Base-by-base conservation (phyloP, 1,140 invertebrate genomes). In the Cydia pomonella region DNA sequence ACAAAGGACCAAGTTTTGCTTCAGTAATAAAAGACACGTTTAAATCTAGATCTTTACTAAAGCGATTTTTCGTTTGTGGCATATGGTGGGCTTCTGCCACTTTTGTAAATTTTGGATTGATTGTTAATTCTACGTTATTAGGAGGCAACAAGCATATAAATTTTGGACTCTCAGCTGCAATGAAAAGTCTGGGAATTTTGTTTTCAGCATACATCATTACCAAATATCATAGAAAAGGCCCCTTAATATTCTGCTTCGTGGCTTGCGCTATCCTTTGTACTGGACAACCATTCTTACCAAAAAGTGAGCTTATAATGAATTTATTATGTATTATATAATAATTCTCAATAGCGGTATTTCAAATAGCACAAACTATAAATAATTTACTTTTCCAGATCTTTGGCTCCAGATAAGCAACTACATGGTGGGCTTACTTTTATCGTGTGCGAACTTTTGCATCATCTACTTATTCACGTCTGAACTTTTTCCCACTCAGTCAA, bases 101-200 rank as follows among this genome's bases (percentile, higher is more conserved):
- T 0, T 95, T 97, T 77, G 94, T 97, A 1, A 97, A 96, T 80
- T 97, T 97, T 82, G 97, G 96, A 0, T 82, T 98, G 3, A 95
- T 96, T 0, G 93, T 97, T 1, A 97, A 97, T 83, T 95, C 96
- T 0, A 96, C 96, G 1, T 94, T 95, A 18, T 92, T 98, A 50
- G 94, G 94, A 53, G 96, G 96, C 3, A 95, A 92, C 76, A 91
- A 94, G 77, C 97, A 96, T 85, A 81, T 95, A 23, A 96, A 96
- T 84, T 96, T 96, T 80, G 95, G 95, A 7, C 90, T 95, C 41
- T 94, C 96, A 12, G 93, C 94, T 1, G 80, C 95, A 0, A 94
- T 95, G 0, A 96, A 97, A 83, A 94, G 96, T 76, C 96, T 96
- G 1, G 95, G 95, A 0, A 96, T 96, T 82, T 88, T 95, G 41